phyloP scores from a whole-genome alignment of 1,140 invertebrate genomes.

The Stegodyphus mimosarum region DNA sequence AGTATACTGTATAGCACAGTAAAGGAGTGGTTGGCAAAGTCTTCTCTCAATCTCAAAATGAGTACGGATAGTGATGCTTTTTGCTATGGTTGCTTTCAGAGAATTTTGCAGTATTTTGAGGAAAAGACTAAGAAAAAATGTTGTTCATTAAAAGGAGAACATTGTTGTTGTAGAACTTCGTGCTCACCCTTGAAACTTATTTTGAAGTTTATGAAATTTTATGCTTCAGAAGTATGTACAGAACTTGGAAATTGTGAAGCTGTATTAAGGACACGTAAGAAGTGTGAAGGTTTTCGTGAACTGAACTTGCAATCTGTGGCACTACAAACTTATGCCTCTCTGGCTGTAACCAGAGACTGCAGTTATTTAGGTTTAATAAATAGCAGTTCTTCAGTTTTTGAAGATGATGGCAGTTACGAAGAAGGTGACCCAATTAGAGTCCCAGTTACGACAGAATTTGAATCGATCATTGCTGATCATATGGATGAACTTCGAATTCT shows the following conservation, averaged over 20 bases:
- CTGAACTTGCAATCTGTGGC: constrained; percentile 43
- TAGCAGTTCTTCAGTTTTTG: background rate
- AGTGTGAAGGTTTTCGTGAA: constrained; percentile 20
- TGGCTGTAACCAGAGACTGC: constrained; percentile 20
- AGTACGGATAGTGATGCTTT: background rate
- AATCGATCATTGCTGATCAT: constrained; percentile 6
- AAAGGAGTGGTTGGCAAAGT: constrained; percentile 18
- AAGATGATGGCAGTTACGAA: constrained; percentile 9
- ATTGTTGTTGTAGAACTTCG: background rate
- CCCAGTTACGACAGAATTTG: constrained; percentile 28
- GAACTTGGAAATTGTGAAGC: background rate
- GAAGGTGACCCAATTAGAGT: constrained; percentile 45
- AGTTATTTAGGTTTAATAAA: background rate
- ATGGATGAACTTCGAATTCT: background rate
- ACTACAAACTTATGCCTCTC: constrained; percentile 20
- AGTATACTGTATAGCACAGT: background rate
- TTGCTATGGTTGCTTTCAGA: constrained; percentile 5
- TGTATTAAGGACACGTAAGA: too few relatives aligned
- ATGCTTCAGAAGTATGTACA: constrained; percentile 13
- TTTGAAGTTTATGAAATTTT: constrained; percentile 36
- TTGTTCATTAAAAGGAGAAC: background rate
- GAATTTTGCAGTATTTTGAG: constrained; percentile 11
- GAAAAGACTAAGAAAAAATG: background rate
- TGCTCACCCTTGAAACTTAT: constrained; percentile 44
- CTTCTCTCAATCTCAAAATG: constrained; percentile 17